A percentile compares a stretch with the other conserved stretches of the same genome.
Conservation (phyloP, 2,888 invertebrate genomes). For the Caenorhabditis zanzibari region DNA sequence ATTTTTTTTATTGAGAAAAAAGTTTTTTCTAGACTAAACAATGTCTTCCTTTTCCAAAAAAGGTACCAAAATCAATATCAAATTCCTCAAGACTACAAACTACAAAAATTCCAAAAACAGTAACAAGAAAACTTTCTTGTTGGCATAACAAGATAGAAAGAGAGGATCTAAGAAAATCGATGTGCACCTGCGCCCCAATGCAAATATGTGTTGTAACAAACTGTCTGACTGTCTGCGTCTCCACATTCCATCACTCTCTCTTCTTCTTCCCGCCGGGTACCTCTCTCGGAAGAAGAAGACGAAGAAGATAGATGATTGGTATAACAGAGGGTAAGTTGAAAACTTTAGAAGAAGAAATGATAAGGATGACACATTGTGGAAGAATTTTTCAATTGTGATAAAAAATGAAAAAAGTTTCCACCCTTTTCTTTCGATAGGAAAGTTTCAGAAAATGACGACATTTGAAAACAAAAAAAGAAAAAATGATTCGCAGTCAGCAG, state of each 20-base stretch:
- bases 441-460: no score
- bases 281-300: background rate
- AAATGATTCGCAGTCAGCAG: slow-evolving; percentile 70
- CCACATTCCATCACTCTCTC: slow-evolving; percentile 15
- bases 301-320: slow-evolving; percentile 1
- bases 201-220: slow-evolving; percentile 13
- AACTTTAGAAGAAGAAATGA: no score
- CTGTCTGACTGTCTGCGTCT: slow-evolving; percentile 4
- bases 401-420: slow-evolving; percentile 8
- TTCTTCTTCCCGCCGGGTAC: background rate
- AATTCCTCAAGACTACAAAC: slow-evolving; percentile 5
- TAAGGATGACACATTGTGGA: background rate
- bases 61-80: no score
- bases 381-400: background rate
- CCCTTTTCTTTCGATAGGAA: background rate
- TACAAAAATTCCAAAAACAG: background rate
- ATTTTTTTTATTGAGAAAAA: no score
- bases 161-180: slow-evolving; percentile 7
- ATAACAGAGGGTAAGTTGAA: background rate
- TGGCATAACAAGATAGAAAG: background rate
- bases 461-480: slow-evolving; percentile 3
- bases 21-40: no score
- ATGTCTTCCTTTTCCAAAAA: no score
- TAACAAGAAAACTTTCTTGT: background rate
- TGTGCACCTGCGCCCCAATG: slow-evolving; percentile 4